Evolutionary conservation across 1,140 invertebrate species (phyloP).

Genomic region (Apis laboriosa): DNA sequence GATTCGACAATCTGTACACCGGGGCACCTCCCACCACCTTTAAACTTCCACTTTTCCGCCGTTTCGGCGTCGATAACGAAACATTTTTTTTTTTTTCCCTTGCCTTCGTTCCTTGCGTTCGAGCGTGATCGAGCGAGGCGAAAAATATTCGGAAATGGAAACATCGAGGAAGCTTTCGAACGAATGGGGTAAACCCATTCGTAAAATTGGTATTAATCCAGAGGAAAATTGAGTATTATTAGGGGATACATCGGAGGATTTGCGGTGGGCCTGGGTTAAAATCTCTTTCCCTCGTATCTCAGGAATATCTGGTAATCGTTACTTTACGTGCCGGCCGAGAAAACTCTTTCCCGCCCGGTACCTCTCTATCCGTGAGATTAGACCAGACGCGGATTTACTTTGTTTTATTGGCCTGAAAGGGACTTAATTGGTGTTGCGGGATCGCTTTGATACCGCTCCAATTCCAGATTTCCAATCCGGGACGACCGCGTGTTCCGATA

Average conservation of each 20-base stretch:
- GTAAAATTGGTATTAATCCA: slow-evolving; percentile 81
- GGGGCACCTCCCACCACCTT: slow-evolving; percentile 38
- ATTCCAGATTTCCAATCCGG: slow-evolving; percentile 57
- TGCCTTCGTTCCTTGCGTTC: too few relatives aligned
- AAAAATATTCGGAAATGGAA: not conserved
- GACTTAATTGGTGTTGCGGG: slow-evolving; percentile 73
- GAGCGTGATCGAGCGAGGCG: too few relatives aligned
- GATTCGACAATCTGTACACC: slow-evolving; percentile 67
- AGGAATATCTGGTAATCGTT: slow-evolving; percentile 73
- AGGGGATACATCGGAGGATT: slow-evolving; percentile 78
- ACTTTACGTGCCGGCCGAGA: slow-evolving; percentile 59
- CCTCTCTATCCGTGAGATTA: slow-evolving; percentile 75
- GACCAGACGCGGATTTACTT: slow-evolving; percentile 72
- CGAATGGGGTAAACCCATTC: slow-evolving; percentile 74
- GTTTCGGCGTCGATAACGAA: slow-evolving; percentile 41
- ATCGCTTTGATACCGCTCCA: slow-evolving; percentile 64
- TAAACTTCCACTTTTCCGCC: slow-evolving; percentile 62
- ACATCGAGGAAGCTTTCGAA: slow-evolving; percentile 51
- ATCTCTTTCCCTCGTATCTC: slow-evolving; percentile 75
- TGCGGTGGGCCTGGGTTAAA: slow-evolving; percentile 76
- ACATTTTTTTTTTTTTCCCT: too few relatives aligned
- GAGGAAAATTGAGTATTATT: slow-evolving; percentile 81
- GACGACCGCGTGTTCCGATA: not conserved
- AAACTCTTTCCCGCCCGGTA: slow-evolving; percentile 27
- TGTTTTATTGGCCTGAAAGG: slow-evolving; percentile 75